Conservation (phyloP, 2,888 invertebrate species). For the Vanessa cardui region DNA sequence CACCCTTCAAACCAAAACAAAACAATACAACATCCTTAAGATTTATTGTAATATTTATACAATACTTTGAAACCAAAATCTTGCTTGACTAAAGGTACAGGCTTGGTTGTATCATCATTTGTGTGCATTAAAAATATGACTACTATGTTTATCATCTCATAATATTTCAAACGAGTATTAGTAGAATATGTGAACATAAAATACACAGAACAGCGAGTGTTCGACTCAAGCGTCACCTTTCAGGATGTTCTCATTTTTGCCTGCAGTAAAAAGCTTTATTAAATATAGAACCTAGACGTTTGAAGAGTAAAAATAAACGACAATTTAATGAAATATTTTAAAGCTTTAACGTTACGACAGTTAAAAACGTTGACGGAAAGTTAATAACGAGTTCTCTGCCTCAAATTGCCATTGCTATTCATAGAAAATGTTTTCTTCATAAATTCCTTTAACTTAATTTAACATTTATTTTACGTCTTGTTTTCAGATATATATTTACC, state of each 20-base stretch:
- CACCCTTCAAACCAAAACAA: too few relatives aligned
- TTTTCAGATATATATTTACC: slow-evolving; percentile 7
- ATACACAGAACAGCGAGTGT: neutral
- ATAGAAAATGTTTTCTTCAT: slow-evolving; percentile 30
- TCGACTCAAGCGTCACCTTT: slow-evolving; percentile 4
- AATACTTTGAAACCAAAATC: too few relatives aligned
- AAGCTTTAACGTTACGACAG: slow-evolving; percentile 11
- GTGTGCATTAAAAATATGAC: too few relatives aligned
- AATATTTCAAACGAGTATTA: neutral
- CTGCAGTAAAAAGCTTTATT: slow-evolving; percentile 1
- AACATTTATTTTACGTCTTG: slow-evolving; percentile 16
- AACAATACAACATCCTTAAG: too few relatives aligned
- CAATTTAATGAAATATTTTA: slow-evolving; percentile 10
- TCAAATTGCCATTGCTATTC: slow-evolving; percentile 36
- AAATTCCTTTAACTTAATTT: slow-evolving; percentile 20
- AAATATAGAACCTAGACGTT: slow-evolving; percentile 13
- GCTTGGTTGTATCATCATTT: too few relatives aligned
- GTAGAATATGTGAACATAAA: neutral
- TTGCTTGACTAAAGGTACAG: too few relatives aligned
- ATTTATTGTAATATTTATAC: too few relatives aligned
- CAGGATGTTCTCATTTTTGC: neutral
- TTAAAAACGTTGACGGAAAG: slow-evolving; percentile 29
- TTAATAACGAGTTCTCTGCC: slow-evolving; percentile 33
- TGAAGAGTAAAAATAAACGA: slow-evolving; percentile 8
- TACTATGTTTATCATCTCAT: neutral